phyloP scores from a whole-genome alignment of 2,113 vertebrate species.

The Macquaria australasica region DNA sequence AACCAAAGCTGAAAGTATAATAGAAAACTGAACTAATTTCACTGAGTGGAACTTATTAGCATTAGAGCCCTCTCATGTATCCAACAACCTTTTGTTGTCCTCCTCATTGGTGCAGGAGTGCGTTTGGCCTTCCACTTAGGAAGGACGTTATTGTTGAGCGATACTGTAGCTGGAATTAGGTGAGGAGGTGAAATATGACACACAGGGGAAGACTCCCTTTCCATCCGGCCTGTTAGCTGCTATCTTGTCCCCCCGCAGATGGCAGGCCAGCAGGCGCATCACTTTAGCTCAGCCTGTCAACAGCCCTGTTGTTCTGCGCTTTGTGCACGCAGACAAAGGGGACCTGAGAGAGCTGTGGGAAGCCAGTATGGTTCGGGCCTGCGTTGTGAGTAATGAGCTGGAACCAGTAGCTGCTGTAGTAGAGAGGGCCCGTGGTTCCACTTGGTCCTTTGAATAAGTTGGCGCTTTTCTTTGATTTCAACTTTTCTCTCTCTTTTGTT shows the following conservation, averaged over 20 bases:
- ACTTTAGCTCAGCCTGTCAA: conserved; percentile 77
- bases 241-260: conserved; percentile 50
- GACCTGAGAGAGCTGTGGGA: conserved; percentile 59
- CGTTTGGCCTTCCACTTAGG: conserved; percentile 16
- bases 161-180: conserved; percentile 63
- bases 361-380: conserved; percentile 12
- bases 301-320: conserved; percentile 69
- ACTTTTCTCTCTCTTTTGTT: conserved; percentile 3
- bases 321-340: conserved; percentile 71
- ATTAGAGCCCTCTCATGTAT: conserved; percentile 31
- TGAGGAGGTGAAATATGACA: conserved; percentile 71
- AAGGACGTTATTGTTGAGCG: conserved; percentile 44
- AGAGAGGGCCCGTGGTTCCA: conserved; percentile 17
- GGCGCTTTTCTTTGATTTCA: conserved; percentile 33
- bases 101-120: background rate
- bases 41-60: background rate
- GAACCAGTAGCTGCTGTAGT: conserved; percentile 43
- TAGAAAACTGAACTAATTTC: background rate
- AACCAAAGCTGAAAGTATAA: conserved; percentile 1
- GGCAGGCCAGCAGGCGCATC: conserved; percentile 63
- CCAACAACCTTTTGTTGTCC: conserved; percentile 22
- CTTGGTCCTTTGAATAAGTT: conserved; percentile 4
- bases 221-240: conserved; percentile 42
- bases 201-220: conserved; percentile 55
- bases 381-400: conserved; percentile 20